Conservation (phyloP, 2,113 vertebrate species). For the Oncorhynchus masou region DNA sequence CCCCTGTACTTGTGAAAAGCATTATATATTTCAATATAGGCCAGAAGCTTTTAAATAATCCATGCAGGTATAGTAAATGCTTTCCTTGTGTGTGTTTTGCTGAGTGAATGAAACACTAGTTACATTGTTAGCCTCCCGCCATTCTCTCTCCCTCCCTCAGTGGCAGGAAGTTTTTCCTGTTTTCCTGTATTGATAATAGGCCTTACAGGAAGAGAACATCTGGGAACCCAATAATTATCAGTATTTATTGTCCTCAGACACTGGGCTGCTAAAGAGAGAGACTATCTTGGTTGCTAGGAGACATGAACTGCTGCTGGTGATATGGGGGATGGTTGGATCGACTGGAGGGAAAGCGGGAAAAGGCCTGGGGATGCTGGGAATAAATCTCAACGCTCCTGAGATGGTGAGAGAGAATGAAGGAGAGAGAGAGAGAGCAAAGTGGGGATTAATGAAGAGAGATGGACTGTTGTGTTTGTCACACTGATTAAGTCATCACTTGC, state of each 20-base stretch:
- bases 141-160: conserved; percentile 14
- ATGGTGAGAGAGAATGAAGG: neutral
- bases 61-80: neutral
- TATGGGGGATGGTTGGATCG: neutral
- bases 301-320: conserved; percentile 16
- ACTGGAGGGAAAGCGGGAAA: neutral
- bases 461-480: neutral
- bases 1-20: no score
- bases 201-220: conserved; percentile 69
- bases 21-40: no score
- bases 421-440: neutral
- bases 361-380: conserved; percentile 4
- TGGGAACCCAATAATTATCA: conserved; percentile 67
- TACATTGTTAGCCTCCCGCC: conserved; percentile 5
- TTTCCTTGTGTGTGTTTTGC: neutral
- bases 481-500: neutral
- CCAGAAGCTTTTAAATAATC: no score
- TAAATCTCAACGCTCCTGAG: neutral
- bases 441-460: neutral
- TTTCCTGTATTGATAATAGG: conserved; percentile 59
- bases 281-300: conserved; percentile 56
- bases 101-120: conserved; percentile 25
- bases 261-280: conserved; percentile 29
- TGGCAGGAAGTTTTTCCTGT: conserved; percentile 15
- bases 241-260: conserved; percentile 66